Percentiles rank a stretch among this genome's conserved stretches.
phyloP scores from a whole-genome alignment of 2,113 vertebrate genomes.

The Agapornis roseicollis region DNA sequence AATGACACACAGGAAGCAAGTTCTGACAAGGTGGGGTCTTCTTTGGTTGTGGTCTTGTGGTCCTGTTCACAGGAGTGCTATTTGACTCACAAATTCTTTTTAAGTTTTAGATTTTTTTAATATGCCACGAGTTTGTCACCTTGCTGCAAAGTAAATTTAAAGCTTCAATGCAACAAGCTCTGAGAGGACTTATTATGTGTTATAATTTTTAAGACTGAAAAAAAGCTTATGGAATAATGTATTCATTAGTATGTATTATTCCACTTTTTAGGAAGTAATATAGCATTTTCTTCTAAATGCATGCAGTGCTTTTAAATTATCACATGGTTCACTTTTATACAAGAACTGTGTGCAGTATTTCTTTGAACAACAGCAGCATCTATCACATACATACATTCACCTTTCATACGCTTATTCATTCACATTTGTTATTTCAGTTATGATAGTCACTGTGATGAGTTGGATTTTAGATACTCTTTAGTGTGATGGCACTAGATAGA shows the following conservation, averaged over 20 bases:
- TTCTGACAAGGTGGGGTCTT: neutral
- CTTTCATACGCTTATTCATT: neutral
- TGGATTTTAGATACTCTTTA: neutral
- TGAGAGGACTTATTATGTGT: neutral
- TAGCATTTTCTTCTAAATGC: neutral
- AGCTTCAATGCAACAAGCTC: neutral
- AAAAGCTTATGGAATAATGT: neutral
- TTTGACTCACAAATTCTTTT: slow-evolving; percentile 29
- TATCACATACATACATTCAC: neutral
- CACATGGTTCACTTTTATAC: neutral
- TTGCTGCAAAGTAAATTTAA: neutral
- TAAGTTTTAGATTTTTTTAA: neutral
- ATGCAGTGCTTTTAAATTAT: neutral
- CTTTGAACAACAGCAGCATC: neutral
- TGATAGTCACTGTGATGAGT: neutral
- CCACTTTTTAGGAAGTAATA: neutral
- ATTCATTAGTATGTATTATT: neutral
- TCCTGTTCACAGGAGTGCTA: neutral
- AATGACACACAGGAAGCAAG: neutral
- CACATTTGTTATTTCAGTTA: neutral
- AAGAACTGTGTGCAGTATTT: neutral
- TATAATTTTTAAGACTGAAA: neutral
- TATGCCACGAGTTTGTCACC: neutral
- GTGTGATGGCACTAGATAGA: neutral
- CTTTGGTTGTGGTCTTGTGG: neutral